Conservation (phyloP, 1,140 invertebrate genomes). For the Hylyphantes graminicola region DNA sequence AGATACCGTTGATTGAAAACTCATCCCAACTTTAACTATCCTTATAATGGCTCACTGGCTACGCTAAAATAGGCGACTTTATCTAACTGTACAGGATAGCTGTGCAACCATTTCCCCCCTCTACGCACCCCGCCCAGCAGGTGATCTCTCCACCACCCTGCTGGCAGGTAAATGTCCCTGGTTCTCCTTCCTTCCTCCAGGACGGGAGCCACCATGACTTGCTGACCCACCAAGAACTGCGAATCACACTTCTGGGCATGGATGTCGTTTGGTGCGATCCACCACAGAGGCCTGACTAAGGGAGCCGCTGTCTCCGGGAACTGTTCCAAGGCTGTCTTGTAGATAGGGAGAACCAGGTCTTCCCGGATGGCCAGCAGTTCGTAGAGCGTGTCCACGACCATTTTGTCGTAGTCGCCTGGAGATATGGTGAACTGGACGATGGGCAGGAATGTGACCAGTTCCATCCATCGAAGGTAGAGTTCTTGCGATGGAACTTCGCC, state of each 20-base stretch:
- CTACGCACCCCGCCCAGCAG: slow-evolving; percentile 85
- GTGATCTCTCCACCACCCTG: slow-evolving; percentile 89
- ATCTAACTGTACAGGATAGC: slow-evolving; percentile 81
- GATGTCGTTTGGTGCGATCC: slow-evolving; percentile 84
- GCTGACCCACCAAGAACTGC: slow-evolving; percentile 91
- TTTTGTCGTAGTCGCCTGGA: slow-evolving; percentile 85
- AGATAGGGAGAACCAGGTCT: slow-evolving; percentile 63
- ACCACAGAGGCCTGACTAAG: slow-evolving; percentile 90
- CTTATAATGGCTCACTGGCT: slow-evolving; percentile 29
- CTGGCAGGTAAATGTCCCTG: slow-evolving; percentile 84
- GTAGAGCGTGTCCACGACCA: slow-evolving; percentile 81
- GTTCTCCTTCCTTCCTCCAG: slow-evolving; percentile 76
- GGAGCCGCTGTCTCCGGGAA: slow-evolving; percentile 84
- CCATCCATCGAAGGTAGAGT: slow-evolving; percentile 93
- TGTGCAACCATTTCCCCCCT: slow-evolving; percentile 89
- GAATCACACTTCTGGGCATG: slow-evolving; percentile 83
- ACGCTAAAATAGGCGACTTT: slow-evolving; percentile 82
- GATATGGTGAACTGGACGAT: slow-evolving; percentile 90
- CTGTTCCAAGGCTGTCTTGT: slow-evolving; percentile 71
- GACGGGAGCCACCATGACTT: slow-evolving; percentile 91
- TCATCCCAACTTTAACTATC: not conserved
- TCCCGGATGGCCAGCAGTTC: slow-evolving; percentile 77
- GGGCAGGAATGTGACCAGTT: slow-evolving; percentile 90
- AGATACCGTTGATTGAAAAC: too few species aligned
- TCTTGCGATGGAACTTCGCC: slow-evolving; percentile 79